Evolutionary conservation across 2,888 invertebrate genomes (phyloP), one percentile per base, ranked within the genome.

Genomic region (Neoaliturus tenellus): DNA sequence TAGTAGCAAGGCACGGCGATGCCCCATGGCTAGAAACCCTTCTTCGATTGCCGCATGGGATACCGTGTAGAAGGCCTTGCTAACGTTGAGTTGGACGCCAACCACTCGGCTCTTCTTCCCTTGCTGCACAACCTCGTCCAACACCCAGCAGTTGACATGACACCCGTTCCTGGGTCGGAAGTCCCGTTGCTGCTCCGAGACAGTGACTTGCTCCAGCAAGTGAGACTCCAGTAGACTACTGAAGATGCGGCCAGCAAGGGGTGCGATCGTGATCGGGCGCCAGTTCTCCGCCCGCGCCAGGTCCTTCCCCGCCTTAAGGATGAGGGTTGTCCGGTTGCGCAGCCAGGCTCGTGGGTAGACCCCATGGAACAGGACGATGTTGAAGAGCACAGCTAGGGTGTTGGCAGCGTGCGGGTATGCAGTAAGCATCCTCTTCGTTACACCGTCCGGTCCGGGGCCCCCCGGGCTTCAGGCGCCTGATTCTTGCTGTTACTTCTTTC

Each of bases 21-120:
- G n/a, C n/a, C n/a, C 39, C 39, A 8, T 39, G 39, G 39, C 39
- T 39, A 62, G 31, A 28, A 23, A 62, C 20, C 41, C 14, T 23
- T 41, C 17, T n/a, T n/a, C 75, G 8, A 75, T 75, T 2, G 75
- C 75, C 44, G 44, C 48, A 23, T 75, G 75, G 41, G 75, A 75
- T 3, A 75, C 41, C 4, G 44, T 75, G 48, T 75, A 20, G 23
- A 75, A 75, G 17, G 75, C 75, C 14, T 75, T 75, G 5, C 44
- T 25, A 12, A 75, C 25, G 20, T 75, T 44, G 0, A 33, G 44
- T 44, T 75, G 75, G 5, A 75, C 39, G 5, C 44, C 75, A 6
- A 75, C 75, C 1, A 41, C 25, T n/a, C 28, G 4, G 44, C 25
- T 41, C 75, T 23, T 75, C 75, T 75, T 75, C 20, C 75, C 75